Conservation (phyloP, 2,113 vertebrate genomes). For the Nipponia nippon region DNA sequence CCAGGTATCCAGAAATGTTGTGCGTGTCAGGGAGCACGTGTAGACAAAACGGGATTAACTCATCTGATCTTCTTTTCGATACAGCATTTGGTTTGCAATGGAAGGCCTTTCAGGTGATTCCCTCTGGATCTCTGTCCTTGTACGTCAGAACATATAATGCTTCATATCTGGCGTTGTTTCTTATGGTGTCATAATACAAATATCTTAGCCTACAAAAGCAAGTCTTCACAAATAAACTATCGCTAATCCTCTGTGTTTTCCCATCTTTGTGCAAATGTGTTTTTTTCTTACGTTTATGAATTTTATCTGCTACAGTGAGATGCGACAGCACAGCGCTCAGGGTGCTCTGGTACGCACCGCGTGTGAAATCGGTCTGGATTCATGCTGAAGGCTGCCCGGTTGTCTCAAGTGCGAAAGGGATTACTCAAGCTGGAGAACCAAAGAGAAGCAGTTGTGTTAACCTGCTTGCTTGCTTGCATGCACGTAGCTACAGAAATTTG, state of each 20-base stretch:
- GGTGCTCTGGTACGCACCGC: not conserved
- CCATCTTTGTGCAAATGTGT: not conserved
- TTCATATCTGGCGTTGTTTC: not conserved
- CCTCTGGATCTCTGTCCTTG: not conserved
- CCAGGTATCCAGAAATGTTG: not conserved
- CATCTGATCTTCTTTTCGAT: not conserved
- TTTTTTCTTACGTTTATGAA: not conserved
- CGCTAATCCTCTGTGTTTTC: not conserved
- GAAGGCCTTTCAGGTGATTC: not conserved
- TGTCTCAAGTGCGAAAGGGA: not conserved
- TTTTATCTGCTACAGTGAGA: not conserved
- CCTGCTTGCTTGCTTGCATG: not conserved
- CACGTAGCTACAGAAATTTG: not conserved
- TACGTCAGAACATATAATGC: not conserved
- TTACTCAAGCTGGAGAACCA: not conserved
- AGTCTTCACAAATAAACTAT: not conserved
- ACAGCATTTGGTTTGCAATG: not conserved
- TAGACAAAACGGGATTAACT: not conserved
- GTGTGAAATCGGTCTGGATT: not conserved
- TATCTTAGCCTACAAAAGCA: not conserved
- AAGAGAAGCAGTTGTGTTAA: not conserved
- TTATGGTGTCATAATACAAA: not conserved
- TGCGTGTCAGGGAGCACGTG: not conserved
- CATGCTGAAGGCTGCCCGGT: not conserved
- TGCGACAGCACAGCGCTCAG: not conserved